Evolutionary conservation across 2,888 invertebrate genomes (phyloP), one percentile per base, ranked within the genome.

Genomic region (Cyclophora albipunctata): DNA sequence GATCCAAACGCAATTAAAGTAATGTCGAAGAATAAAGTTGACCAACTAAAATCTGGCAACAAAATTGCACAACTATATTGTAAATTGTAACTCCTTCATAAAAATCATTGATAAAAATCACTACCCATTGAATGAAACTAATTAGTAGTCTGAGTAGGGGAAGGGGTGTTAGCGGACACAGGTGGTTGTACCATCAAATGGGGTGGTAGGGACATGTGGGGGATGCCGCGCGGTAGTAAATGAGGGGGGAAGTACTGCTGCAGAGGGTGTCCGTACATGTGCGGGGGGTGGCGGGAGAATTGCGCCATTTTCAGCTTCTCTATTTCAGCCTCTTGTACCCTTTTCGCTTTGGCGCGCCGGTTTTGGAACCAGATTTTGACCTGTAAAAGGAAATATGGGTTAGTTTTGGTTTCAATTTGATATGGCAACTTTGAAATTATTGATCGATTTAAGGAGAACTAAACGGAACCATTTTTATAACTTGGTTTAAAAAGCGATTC

Each of bases 311-410:
- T 95, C 73, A 98, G 90, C 86, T 98, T 98, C 85, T 99, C 98
- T 53, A 98, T 92, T 90, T 98, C 98, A 54, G 98, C 98, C 84
- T 99, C 99, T 82, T 98, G 98, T 34, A 99, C 92, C 34, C 98
- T 93, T 90, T 98, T 98, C 75, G 97, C 97, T 86, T 98, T 99
- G 60, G 98, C 98, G 45, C 96, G 91, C n/a, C 96, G 91, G 78
- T 97, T 97, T 91, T 96, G 96, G 83, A 96, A 96, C 96, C 96
- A 96, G 72, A 96, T 96, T 90, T 97, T 96, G 61, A 96, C 96
- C 88, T 88, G 83, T 63, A 52, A 59, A 67, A 66, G 67, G 73
- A 91, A 93, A 91, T 20, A 2, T 20, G 20, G 20, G 20, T 20
- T 20, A 20, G 20, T 20, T 20, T 20, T 2, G 20, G 20, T 20